These are phyloP conservation scores for Platanista minor DNA, from an alignment of 2,113 vertebrate genomes.

Conservation along the genomic window DNA sequence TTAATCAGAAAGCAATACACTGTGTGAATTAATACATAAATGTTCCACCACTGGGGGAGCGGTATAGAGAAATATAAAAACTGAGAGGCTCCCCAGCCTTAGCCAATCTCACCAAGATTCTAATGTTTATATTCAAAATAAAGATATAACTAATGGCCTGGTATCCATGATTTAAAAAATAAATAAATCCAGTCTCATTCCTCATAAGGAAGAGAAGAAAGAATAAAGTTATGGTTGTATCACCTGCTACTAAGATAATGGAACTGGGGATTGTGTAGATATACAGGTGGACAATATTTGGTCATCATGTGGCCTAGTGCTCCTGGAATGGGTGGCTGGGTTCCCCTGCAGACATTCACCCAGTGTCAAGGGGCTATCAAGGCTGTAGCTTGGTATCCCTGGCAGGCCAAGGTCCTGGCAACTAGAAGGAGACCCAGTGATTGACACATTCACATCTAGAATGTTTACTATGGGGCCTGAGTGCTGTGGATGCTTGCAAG, in stretches of 20 bases:
- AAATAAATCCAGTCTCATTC: background rate
- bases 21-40: background rate
- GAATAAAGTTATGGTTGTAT: background rate
- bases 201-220: background rate
- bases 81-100: background rate
- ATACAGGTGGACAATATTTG: background rate
- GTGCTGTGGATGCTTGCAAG: constrained; percentile 74
- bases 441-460: background rate
- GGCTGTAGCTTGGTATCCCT: background rate
- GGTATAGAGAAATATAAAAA: background rate
- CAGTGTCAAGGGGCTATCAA: background rate
- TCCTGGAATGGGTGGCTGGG: background rate
- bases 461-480: background rate
- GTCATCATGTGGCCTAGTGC: background rate
- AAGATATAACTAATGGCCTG: background rate
- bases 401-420: background rate
- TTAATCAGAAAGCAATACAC: background rate
- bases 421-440: background rate
- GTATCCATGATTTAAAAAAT: background rate
- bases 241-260: background rate
- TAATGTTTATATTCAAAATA: background rate
- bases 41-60: background rate
- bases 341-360: background rate
- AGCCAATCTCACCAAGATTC: background rate
- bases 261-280: background rate